Conservation (phyloP, 2,113 vertebrate genomes). For the Nymphicus hollandicus region DNA sequence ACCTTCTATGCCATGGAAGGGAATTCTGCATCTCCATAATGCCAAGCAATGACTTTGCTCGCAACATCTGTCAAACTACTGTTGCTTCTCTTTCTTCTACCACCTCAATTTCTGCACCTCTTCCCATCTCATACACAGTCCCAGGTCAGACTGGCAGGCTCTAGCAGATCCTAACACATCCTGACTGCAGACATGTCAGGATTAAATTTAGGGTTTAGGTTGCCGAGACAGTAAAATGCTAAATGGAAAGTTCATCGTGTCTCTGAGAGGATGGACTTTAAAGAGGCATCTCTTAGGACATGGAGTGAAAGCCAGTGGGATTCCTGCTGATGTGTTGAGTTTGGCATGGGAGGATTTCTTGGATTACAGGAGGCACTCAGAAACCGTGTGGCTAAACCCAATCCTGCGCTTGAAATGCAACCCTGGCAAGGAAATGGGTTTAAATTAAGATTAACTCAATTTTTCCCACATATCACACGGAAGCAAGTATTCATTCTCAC, state of each 20-base stretch:
- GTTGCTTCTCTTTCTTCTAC: neutral
- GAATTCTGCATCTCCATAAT: neutral
- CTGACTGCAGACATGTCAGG: neutral
- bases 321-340: neutral
- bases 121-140: neutral
- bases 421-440: neutral
- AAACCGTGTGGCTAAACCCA: neutral
- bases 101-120: neutral
- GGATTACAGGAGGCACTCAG: neutral
- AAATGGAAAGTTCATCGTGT: neutral
- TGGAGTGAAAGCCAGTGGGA: neutral
- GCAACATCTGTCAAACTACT: neutral
- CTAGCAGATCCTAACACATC: neutral
- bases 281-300: neutral
- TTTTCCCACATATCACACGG: neutral
- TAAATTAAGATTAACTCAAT: neutral
- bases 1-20: neutral
- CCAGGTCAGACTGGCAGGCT: neutral
- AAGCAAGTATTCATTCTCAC: neutral
- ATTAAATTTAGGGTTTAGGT: neutral
- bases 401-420: neutral
- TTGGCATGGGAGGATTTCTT: rapidly evolving
- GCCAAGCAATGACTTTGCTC: neutral
- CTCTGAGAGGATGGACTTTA: neutral
- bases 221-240: neutral